Evolutionary conservation across 2,888 invertebrate genomes (phyloP), one percentile per base, ranked within the genome.

Genomic region (Lingula anatina): DNA sequence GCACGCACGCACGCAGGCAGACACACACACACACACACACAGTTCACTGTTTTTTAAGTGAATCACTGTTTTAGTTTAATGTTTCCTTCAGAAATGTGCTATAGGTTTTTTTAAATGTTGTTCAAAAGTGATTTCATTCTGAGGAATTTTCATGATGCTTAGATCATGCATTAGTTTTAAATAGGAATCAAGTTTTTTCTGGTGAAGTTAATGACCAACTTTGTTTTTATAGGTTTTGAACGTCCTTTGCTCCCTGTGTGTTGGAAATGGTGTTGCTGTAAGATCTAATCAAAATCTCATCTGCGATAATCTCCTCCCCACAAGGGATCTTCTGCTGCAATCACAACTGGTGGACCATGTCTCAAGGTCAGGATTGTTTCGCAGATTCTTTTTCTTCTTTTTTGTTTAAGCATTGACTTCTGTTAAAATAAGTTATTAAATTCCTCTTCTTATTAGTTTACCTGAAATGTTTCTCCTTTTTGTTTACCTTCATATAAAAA

Each of bases 221-320:
- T 7, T 5, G 49, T 31, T 21, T 36, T 49, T 46, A 7, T 60
- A 79, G 78, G 79, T 99, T 0, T 78, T 99, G 55, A 96, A 99
- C 76, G 97, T 99, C 0, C 80, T 99, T 35, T 95, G 96, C 64
- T 97, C 97, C 0, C 84, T 99, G 0, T 99, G 99, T 77, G 97
- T 99, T 46, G 99, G 99, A 83, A 99, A 97, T 71, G 96, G 95
- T 1, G 95, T 99, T 0, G 99, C 99, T 0, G 99, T 99, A 3
- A 83, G 99, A 38, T 93, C 94, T 23, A 97, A 96, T 7, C 99
- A 99, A 79, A 97, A 99, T 79, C 94, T 97, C 70, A 99, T 99
- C 73, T 95, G 95, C 70, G 96, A 99, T 77, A 97, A 94, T 71
- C 79, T 99, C 37, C 81, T 99, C 56, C 99, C 99, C 0, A 93